Evolutionary conservation across 30 jellyfish, hydroid and myxozoan species (phyloP).

Genomic region (Pelagia noctiluca): DNA sequence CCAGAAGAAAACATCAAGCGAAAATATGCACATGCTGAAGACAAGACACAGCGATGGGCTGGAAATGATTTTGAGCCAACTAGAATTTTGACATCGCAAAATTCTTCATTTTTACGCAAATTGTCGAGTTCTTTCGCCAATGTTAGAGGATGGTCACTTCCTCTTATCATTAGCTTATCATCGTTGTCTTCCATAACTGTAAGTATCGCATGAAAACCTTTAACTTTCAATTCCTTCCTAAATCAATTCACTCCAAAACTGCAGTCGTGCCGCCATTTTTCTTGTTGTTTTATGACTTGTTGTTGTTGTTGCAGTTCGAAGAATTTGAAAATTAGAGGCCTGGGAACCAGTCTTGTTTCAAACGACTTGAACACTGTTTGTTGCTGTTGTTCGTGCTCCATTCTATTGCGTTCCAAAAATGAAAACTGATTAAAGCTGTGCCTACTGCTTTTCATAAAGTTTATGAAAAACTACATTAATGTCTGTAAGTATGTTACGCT

Average conservation of each 20-base stretch:
- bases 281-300: too few relatives aligned
- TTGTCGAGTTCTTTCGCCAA: constrained; percentile 47
- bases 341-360: constrained; percentile 23
- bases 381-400: background rate
- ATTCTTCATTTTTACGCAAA: constrained; percentile 61
- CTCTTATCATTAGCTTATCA: constrained; percentile 40
- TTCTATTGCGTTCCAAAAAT: too few relatives aligned
- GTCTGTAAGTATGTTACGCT: too few relatives aligned
- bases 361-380: background rate
- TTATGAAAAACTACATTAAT: too few relatives aligned
- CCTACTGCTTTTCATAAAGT: too few relatives aligned
- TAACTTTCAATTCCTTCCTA: too few relatives aligned
- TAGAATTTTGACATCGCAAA: constrained; percentile 64
- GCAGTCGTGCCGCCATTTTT: too few relatives aligned
- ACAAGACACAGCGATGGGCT: constrained; percentile 69
- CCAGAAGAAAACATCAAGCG: constrained; percentile 69
- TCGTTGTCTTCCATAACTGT: constrained; percentile 45
- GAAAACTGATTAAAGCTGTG: too few relatives aligned
- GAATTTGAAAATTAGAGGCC: constrained; percentile 1
- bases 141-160: constrained; percentile 46
- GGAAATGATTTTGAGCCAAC: constrained; percentile 60
- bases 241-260: too few relatives aligned
- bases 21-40: constrained; percentile 65
- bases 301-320: constrained; percentile 5
- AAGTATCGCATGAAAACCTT: too few relatives aligned